Conservation (phyloP, 2,888 invertebrate genomes). For the Leistus spinibarbis region DNA sequence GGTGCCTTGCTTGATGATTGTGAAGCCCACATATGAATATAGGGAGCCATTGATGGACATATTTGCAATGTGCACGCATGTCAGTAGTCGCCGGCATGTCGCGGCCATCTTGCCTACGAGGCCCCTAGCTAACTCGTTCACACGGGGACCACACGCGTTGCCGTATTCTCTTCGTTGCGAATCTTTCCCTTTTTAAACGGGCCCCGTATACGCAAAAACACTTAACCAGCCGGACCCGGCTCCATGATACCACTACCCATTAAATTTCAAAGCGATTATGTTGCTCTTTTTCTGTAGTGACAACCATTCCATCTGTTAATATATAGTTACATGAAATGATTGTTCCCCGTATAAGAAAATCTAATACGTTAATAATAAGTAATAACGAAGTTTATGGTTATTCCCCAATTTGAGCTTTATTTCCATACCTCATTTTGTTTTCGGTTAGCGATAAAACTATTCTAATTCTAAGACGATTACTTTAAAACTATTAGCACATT, state of each 20-base stretch:
- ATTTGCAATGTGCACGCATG: slow-evolving; percentile 6
- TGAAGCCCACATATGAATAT: neutral
- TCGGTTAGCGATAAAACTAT: too few relatives aligned
- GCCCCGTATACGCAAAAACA: neutral
- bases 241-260: neutral
- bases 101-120: slow-evolving; percentile 1
- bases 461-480: too few relatives aligned
- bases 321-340: too few relatives aligned
- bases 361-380: too few relatives aligned
- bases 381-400: too few relatives aligned
- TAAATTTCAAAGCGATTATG: neutral
- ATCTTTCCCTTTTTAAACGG: neutral
- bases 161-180: neutral
- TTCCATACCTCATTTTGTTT: too few relatives aligned
- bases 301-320: too few relatives aligned
- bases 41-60: slow-evolving; percentile 13
- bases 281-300: neutral
- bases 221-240: neutral
- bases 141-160: slow-evolving; percentile 36
- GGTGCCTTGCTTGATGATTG: neutral
- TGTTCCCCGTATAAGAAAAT: too few relatives aligned
- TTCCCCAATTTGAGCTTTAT: too few relatives aligned
- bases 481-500: too few relatives aligned
- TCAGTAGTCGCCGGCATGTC: slow-evolving; percentile 14
- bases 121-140: slow-evolving; percentile 20